These are phyloP conservation scores for Narcine bancroftii DNA, from an alignment of 2,113 vertebrate species.

Conservation along the genomic window DNA sequence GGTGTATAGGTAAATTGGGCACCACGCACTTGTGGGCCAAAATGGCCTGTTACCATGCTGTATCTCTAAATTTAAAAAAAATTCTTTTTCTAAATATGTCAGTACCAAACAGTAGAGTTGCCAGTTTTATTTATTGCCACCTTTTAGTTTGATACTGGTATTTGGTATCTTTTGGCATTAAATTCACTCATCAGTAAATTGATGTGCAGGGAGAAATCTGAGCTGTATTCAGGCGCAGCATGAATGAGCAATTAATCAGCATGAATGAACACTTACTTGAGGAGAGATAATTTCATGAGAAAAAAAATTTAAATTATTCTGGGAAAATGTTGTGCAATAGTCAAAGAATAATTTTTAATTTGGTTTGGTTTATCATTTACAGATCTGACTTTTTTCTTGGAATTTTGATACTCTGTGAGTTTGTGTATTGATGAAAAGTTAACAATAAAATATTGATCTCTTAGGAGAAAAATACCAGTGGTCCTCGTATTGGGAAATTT, in stretches of 20 bases:
- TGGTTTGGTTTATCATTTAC: background rate
- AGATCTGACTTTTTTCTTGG: background rate
- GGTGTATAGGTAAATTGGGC: too few relatives aligned
- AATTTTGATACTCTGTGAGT: background rate
- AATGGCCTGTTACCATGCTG: too few relatives aligned
- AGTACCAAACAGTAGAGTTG: background rate
- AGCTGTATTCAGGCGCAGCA: background rate
- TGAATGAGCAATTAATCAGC: background rate
- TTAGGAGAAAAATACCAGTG: background rate
- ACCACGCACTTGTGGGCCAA: too few relatives aligned
- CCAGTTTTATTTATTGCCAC: background rate
- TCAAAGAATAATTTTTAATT: background rate
- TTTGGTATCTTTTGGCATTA: background rate
- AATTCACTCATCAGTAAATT: background rate
- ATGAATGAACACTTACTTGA: background rate
- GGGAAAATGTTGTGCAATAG: background rate
- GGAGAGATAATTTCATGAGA: background rate
- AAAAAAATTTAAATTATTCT: background rate
- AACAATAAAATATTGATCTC: background rate
- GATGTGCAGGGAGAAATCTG: background rate
- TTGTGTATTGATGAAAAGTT: background rate
- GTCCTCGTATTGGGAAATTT: background rate
- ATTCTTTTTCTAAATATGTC: background rate
- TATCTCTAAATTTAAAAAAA: too few relatives aligned
- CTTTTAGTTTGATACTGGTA: background rate